Evolutionary conservation across 2,797 vertebrate genomes (phyloP), one percentile per base, ranked within the genome.

Genomic region (Muscicapa striata): DNA sequence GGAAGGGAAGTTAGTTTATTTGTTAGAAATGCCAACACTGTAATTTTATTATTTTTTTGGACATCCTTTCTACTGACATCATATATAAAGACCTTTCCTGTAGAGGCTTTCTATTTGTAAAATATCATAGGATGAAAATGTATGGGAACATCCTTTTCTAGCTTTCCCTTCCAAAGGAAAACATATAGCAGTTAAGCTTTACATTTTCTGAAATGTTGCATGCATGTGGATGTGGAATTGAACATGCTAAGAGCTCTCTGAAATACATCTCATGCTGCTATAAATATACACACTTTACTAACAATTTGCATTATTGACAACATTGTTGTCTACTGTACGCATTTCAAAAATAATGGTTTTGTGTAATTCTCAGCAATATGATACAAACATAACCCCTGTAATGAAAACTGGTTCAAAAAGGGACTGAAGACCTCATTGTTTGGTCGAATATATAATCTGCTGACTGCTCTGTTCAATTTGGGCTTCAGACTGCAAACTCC

Each of bases 401-500:
- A 78, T 58, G 62, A 78, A 84, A 87, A 82, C 48, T 21, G 27
- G 38, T 78, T 77, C 78, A 87, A 94, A 96, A 96, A 94, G 79
- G 82, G 75, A 73, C 59, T 32, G 88, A 76, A 90, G 91, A 92
- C 83, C 90, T 90, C 88, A 93, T 95, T 95, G 95, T 96, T 94
- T 18, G 23, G 70, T 74, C 59, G 51, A 87, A 88, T 77, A 84
- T 52, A 92, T 90, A 81, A 95, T 89, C 77, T 95, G 95, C 94
- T 96, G 96, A 95, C 95, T 63, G 67, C 38, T 92, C 90, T 91
- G 93, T 96, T 95, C 88, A 93, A 61, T 96, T 91, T 90, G 92
- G 74, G 93, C 83, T 95, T 91, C 94, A 91, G 92, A 82, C 87
- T 96, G 92, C 87, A 96, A 96, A 96, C 83, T 96, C 92, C 93